A percentile compares a stretch with the other conserved stretches of the same genome.
Conservation (phyloP, 2,888 invertebrate species). For the Drosophila affinis region DNA sequence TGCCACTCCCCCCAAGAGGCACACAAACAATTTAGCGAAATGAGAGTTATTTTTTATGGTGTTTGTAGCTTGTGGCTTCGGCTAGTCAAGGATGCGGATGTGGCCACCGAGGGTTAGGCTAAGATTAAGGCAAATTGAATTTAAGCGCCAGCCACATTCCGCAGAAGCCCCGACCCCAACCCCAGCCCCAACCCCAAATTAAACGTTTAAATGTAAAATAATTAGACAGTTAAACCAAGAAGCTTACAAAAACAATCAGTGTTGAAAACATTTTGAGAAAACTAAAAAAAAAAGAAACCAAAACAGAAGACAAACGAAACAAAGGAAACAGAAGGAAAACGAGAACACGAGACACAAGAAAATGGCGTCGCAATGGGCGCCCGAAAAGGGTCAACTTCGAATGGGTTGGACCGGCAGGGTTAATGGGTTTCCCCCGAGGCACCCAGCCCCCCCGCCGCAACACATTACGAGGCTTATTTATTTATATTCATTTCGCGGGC, state of each 20-base stretch:
- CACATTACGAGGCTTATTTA: conserved; percentile 57
- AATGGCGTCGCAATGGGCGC: conserved; percentile 52
- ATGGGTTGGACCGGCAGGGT: conserved; percentile 7
- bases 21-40: conserved; percentile 24
- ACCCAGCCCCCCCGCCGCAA: conserved; percentile 14
- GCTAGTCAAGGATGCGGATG: conserved; percentile 34
- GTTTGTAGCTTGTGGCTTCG: conserved; percentile 65
- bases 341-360: conserved; percentile 21
- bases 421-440: conserved; percentile 5
- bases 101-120: conserved; percentile 50
- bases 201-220: conserved; percentile 80
- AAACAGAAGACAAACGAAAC: conserved; percentile 29
- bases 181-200: conserved; percentile 33
- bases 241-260: conserved; percentile 83
- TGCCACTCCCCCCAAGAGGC: conserved; percentile 1
- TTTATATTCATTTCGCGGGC: conserved; percentile 58
- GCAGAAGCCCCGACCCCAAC: too few species aligned
- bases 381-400: conserved; percentile 57
- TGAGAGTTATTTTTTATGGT: conserved; percentile 70
- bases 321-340: conserved; percentile 26
- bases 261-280: conserved; percentile 79
- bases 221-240: conserved; percentile 82
- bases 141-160: conserved; percentile 55
- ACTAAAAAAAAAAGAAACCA: conserved; percentile 34
- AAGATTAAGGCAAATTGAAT: conserved; percentile 62